Evolutionary conservation across 2,888 invertebrate genomes (phyloP).

Genomic region (Drosophila phalerata): DNA sequence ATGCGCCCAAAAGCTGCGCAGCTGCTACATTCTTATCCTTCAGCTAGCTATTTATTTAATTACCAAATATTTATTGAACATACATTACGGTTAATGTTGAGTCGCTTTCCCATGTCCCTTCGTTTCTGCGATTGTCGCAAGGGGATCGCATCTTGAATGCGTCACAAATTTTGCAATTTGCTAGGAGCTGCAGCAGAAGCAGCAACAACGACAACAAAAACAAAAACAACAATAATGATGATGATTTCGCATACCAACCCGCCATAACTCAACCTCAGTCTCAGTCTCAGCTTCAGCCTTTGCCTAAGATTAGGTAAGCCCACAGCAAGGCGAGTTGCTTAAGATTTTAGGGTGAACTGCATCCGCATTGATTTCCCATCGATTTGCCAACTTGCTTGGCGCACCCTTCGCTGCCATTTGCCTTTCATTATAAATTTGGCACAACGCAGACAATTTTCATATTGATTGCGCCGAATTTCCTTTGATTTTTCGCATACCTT

Average conservation of each 20-base stretch:
- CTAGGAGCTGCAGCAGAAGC: slow-evolving; percentile 47
- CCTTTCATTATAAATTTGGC: slow-evolving; percentile 55
- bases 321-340: slow-evolving; percentile 23
- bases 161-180: slow-evolving; percentile 79
- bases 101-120: slow-evolving; percentile 57
- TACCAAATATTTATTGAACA: slow-evolving; percentile 82
- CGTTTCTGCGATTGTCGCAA: slow-evolving; percentile 6
- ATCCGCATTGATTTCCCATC: slow-evolving; percentile 66
- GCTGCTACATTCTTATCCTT: slow-evolving; percentile 60
- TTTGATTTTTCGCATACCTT: slow-evolving; percentile 56
- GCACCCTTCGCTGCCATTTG: slow-evolving; percentile 63
- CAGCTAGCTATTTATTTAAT: slow-evolving; percentile 74
- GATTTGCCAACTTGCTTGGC: slow-evolving; percentile 38
- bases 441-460: slow-evolving; percentile 58
- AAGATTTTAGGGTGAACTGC: slow-evolving; percentile 68
- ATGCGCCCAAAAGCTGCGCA: slow-evolving; percentile 70
- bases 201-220: too few relatives aligned
- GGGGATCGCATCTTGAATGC: slow-evolving; percentile 56
- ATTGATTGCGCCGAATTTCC: slow-evolving; percentile 55
- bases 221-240: slow-evolving; percentile 21
- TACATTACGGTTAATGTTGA: slow-evolving; percentile 75
- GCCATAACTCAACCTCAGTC: slow-evolving; percentile 52
- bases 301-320: slow-evolving; percentile 65
- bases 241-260: slow-evolving; percentile 66
- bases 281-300: slow-evolving; percentile 33